Evolutionary conservation across 2,888 invertebrate genomes (phyloP), one percentile per base, ranked within the genome.

Genomic region (Agonopterix heracliana): DNA sequence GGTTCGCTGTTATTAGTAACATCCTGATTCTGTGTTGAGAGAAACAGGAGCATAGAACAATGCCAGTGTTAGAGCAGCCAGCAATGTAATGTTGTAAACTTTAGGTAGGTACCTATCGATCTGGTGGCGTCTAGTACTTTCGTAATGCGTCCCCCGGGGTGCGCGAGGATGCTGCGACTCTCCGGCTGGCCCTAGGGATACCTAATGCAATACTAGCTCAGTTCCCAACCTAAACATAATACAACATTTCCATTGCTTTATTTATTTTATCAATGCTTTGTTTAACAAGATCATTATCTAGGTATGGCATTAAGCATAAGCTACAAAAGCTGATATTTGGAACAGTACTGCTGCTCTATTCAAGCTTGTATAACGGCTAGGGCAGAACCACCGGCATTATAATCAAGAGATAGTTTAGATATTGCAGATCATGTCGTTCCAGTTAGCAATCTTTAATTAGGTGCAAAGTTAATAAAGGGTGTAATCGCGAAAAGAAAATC

Each of bases 121-220:
- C 84, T 79, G 68, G 67, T 69, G 68, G 66, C 69, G 77, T 80
- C 77, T 79, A 82, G 84, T 81, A 78, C 81, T 83, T 76, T 78
- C 78, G 76, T 85, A 86, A 87, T 86, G 86, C 74, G 79, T 82
- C 87, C 82, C 84, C 56, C 42, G 84, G 74, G 85, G 62, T 60
- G 63, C 64, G 71, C 74, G 76, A 77, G 82, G 77, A 79, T 77
- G 81, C 81, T 81, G 81, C 76, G 83, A 81, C 81, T 68, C 64
- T 63, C 71, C 63, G 66, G 55, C 58, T 59, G 63, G 53, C 81
- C 69, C 84, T 54, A 54, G 82, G 80, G 84, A 81, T 66, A 71
- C 68, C 82, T 86, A 84, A 85, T 84, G 85, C 85, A 83, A 81
- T 82, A 78, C 78, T 71, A 75, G 72, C 75, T 77, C 64, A 68